Conservation (phyloP, 1,140 invertebrate genomes). For the Drosophila cardini region DNA sequence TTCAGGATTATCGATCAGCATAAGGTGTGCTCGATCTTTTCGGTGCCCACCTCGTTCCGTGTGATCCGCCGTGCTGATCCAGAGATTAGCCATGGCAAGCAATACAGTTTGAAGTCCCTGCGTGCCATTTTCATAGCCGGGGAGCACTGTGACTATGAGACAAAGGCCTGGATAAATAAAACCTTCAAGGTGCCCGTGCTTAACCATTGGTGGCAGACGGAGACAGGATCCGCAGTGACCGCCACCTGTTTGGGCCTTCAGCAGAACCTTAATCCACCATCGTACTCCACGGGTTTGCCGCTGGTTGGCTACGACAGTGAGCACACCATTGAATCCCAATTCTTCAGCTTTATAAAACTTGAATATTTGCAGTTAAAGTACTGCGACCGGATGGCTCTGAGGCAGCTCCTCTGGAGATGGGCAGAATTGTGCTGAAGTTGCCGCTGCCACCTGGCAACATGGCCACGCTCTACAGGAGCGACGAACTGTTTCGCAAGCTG, state of each 20-base stretch:
- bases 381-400: conserved; percentile 89
- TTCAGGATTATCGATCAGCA: conserved; percentile 94
- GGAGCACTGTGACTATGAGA: conserved; percentile 96
- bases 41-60: conserved; percentile 95
- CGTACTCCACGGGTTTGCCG: conserved; percentile 90
- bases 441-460: conserved; percentile 95
- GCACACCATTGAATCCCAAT: conserved; percentile 38
- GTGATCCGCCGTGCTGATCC: conserved; percentile 92
- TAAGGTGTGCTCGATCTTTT: conserved; percentile 93
- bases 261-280: conserved; percentile 87
- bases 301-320: conserved; percentile 94
- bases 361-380: conserved; percentile 88
- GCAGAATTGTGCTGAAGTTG: conserved; percentile 92
- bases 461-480: conserved; percentile 92
- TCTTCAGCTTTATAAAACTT: conserved; percentile 45
- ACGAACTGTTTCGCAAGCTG: conserved; percentile 91
- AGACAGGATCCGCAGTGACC: conserved; percentile 95
- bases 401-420: conserved; percentile 89
- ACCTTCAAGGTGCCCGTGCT: conserved; percentile 93
- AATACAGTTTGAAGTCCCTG: conserved; percentile 90
- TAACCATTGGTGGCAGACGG: conserved; percentile 98
- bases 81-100: conserved; percentile 87
- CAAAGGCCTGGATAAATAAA: conserved; percentile 93
- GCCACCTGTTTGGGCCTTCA: conserved; percentile 92
- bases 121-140: conserved; percentile 95